phyloP scores from a whole-genome alignment of 2,888 invertebrate species.

The Pseudanteris insignis region DNA sequence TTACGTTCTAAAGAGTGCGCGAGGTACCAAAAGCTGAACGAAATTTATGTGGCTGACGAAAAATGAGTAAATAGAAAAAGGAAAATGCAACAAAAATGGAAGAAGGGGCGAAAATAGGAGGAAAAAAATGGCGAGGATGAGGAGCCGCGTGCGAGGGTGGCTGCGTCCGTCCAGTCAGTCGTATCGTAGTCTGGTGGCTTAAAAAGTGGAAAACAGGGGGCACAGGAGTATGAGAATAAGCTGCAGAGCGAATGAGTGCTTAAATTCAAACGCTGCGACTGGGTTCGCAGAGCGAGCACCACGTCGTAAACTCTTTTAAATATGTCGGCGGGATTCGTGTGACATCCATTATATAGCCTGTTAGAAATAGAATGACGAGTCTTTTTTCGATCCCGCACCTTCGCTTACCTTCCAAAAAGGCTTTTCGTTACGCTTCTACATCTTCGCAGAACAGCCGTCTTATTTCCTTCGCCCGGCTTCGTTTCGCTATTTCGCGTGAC shows the following conservation, averaged over 20 bases:
- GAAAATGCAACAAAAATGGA: conserved; percentile 35
- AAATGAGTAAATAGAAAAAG: conserved; percentile 47
- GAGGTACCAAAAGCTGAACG: conserved; percentile 52
- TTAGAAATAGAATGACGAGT: background rate
- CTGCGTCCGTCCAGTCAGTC: conserved; percentile 36
- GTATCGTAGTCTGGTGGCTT: conserved; percentile 47
- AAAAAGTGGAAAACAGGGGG: conserved; percentile 55
- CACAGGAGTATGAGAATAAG: conserved; percentile 46
- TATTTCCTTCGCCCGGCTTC: too few relatives aligned
- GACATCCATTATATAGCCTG: background rate
- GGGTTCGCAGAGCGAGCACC: conserved; percentile 43
- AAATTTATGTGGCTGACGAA: conserved; percentile 57
- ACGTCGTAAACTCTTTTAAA: conserved; percentile 56
- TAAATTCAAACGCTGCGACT: conserved; percentile 42
- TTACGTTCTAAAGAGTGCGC: conserved; percentile 56
- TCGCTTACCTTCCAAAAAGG: too few relatives aligned
- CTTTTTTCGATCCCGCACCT: background rate
- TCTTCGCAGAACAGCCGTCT: too few relatives aligned
- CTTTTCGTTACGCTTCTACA: too few relatives aligned
- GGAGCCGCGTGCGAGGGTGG: conserved; percentile 33
- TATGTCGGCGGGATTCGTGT: conserved; percentile 46
- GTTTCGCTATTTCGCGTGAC: too few relatives aligned
- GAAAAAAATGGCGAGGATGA: conserved; percentile 21
- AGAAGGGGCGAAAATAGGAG: conserved; percentile 37
- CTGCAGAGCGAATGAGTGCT: conserved; percentile 43